These are phyloP conservation scores for Empidonax alnorum DNA, from an alignment of 2,113 vertebrate genomes.

Conservation along the genomic window DNA sequence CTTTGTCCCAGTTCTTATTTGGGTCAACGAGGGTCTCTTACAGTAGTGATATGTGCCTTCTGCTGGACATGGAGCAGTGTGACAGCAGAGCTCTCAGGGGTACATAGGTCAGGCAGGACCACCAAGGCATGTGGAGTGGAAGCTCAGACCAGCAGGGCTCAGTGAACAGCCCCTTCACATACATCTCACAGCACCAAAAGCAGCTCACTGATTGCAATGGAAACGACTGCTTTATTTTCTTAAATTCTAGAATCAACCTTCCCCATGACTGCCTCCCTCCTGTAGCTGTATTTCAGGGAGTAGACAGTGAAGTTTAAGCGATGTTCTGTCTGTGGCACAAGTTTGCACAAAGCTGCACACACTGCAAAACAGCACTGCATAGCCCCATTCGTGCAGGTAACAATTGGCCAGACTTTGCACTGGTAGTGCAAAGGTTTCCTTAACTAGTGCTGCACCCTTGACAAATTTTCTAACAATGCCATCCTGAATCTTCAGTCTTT, in stretches of 20 bases:
- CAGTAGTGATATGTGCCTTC: accelerated
- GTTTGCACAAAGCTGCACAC: not conserved
- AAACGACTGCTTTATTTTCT: not conserved
- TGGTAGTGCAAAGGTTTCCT: not conserved
- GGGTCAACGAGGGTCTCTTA: not conserved
- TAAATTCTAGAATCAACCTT: not conserved
- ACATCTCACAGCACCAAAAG: not conserved
- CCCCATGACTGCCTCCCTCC: not conserved
- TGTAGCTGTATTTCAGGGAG: not conserved
- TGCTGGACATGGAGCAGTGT: accelerated
- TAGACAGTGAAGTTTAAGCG: not conserved
- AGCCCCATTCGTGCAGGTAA: not conserved
- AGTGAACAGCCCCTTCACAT: not conserved
- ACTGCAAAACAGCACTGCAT: not conserved
- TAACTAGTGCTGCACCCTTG: not conserved
- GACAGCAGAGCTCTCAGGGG: not conserved
- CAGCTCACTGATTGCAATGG: not conserved
- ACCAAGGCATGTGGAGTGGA: accelerated
- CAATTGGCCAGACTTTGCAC: accelerated
- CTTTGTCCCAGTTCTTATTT: not conserved
- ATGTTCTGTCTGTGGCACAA: not conserved
- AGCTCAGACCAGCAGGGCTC: not conserved
- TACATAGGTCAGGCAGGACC: not conserved
- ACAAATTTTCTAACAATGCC: not conserved
- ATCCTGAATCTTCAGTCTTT: not conserved